Conservation (phyloP, 2,797 vertebrate genomes). For the Microctenopoma steveboyesi region DNA sequence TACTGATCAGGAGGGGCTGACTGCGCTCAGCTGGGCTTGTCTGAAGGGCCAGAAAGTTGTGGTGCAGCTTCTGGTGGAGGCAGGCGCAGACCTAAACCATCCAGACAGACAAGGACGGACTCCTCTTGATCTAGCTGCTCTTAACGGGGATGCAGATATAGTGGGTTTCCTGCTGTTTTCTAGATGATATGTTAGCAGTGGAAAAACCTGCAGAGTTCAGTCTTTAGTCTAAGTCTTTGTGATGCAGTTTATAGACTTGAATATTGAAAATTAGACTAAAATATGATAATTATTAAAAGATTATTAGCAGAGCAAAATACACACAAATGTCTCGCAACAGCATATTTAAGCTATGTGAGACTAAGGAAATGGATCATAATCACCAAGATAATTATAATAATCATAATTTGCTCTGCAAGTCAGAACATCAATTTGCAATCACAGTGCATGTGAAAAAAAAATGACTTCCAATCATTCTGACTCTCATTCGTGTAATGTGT, state of each 20-base stretch:
- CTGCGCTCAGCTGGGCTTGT: conserved; percentile 94
- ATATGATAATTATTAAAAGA: background rate
- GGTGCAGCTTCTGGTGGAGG: conserved; percentile 90
- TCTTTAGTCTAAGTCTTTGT: background rate
- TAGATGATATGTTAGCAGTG: background rate
- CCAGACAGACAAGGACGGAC: conserved; percentile 94
- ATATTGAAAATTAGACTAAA: no score
- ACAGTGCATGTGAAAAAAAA: conserved; percentile 24
- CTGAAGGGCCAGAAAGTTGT: conserved; percentile 91
- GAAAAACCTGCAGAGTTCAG: background rate
- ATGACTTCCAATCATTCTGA: conserved; percentile 10
- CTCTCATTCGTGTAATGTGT: conserved; percentile 14
- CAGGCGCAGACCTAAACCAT: conserved; percentile 90
- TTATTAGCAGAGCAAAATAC: background rate
- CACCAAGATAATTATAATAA: conserved; percentile 22
- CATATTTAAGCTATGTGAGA: conserved; percentile 23
- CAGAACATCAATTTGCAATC: conserved; percentile 38
- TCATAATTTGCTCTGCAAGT: conserved; percentile 17
- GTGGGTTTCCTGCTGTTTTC: conserved; percentile 80
- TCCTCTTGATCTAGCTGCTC: conserved; percentile 93
- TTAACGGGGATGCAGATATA: conserved; percentile 94
- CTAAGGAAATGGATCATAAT: conserved; percentile 35
- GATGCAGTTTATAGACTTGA: background rate
- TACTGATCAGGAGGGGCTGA: conserved; percentile 93
- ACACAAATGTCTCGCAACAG: conserved; percentile 11